Evolutionary conservation across 2,888 invertebrate species (phyloP).

Genomic region (Folsomia manolachei): DNA sequence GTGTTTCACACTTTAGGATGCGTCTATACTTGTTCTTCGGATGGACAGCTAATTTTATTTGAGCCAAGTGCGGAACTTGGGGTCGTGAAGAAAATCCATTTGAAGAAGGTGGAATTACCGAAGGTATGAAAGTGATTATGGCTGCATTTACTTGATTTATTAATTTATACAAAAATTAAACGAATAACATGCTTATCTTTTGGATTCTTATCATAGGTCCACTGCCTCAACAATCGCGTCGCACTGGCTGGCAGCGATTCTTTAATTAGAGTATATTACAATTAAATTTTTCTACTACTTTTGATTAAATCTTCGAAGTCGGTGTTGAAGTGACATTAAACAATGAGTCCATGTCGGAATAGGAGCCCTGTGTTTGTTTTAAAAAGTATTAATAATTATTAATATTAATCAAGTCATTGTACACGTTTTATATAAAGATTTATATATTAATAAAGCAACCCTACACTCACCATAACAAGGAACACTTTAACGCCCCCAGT

Average conservation of each 20-base stretch:
- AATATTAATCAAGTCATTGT: neutral
- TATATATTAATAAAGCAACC: conserved; percentile 50
- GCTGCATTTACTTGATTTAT: too few relatives aligned
- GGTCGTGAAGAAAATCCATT: neutral
- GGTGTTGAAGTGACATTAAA: conserved; percentile 33
- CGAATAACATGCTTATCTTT: conserved; percentile 1
- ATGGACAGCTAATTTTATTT: conserved; percentile 41
- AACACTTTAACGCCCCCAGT: conserved; percentile 72
- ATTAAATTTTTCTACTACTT: neutral
- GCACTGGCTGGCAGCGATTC: conserved; percentile 47
- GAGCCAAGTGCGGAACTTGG: conserved; percentile 36
- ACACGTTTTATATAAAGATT: neutral
- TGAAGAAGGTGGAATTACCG: conserved; percentile 8
- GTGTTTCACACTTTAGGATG: conserved; percentile 43
- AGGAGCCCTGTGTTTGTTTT: conserved; percentile 16
- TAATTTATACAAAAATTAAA: neutral
- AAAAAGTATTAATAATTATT: conserved; percentile 1
- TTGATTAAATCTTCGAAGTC: conserved; percentile 19
- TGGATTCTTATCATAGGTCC: conserved; percentile 29
- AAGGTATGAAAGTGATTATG: neutral
- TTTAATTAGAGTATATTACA: conserved; percentile 38
- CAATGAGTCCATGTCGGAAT: conserved; percentile 31
- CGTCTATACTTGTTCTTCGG: conserved; percentile 41
- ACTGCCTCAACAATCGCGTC: conserved; percentile 42
- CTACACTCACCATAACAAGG: conserved; percentile 76